Base-by-base conservation (phyloP, 1,140 invertebrate genomes). In the Meloidogyne exigua region DNA sequence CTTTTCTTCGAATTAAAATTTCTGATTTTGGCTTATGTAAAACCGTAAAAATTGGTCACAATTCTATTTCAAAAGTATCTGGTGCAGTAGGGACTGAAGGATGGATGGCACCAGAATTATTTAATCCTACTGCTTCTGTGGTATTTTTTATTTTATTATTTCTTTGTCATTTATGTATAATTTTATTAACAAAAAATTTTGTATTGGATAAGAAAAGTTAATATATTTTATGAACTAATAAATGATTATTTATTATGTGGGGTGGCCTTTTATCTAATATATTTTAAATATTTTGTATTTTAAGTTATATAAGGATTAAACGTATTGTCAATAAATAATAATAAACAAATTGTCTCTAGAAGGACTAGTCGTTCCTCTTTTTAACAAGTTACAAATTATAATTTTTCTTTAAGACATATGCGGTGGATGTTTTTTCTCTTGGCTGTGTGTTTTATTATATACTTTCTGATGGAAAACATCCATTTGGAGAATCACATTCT, bases 1-100 rank as follows among this genome's bases (percentile, higher is more conserved):
- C 92, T 93, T 9, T 91, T 92, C 81, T 91, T 97, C 90, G 93
- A 73, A 95, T 93, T 0, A 94, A 98, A 92, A 99, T 99, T 80
- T 98, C 95, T 0, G 96, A 99, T 89, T 99, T 99, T 91, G 96
- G 96, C 0, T 89, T 99, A 0, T 98, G 95, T 85, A 99, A 99
- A 89, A 95, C 96, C 87, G 88, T 99, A 1, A 92, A 95, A 83
- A 90, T 92, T 13, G 95, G 94, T 0, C 91, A 92, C 68, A 91
- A 92, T 67, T 97, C 94, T 44, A 96, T 97, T 88, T 97, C 94
- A 0, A 90, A 92, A 25, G 88, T 93, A 26, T 96, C 95, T 2
- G 95, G 95, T 0, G 85, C 94, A 1, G 93, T 93, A 0, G 96
- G 96, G 9, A 98, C 96, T 0, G 95, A 98, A 63, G 96, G 96